Base-by-base conservation (phyloP, 2,113 vertebrate genomes). In the Poeciliopsis turrubarensis region DNA sequence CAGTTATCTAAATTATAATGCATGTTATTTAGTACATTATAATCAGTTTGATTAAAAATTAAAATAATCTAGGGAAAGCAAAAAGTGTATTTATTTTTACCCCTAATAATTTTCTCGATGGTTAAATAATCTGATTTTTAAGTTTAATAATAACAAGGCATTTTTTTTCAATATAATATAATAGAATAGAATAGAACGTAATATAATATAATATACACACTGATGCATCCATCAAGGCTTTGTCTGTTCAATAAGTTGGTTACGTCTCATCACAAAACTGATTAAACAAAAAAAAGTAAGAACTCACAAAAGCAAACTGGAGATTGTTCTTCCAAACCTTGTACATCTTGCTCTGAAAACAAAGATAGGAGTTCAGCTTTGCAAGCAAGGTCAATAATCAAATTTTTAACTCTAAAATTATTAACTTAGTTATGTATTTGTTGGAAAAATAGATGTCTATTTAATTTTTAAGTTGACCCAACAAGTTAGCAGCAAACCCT, bases 241-340 rank as follows among this genome's bases (percentile, higher is more conserved):
- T 31, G 30, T 31, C 10, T 12, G 12, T 31, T 25, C n/a, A 10
- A 31, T 70, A 60, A 60, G 12, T 22, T 5, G 37, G 22, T 60
- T 57, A 22, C 70, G 67, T 61, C 8, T 32, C 26, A 63, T n/a
- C 4, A 32, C 60, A 54, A 65, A 73, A 57, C 31, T 4, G 17
- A 47, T 27, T 44, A 63, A 0, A 25, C 12, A 67, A 17, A 70
- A 65, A 73, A 65, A 65, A 63, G 34, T 37, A 37, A 69, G 27
- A n/a, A 93, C 95, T 96, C 91, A 98, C 96, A 93, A 79, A 92
- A 76, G 84, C 96, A 97, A 79, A 60, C 79, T 14, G 89, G 78
- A 84, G 85, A 92, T 80, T 85, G 84, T 51, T 60, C 94, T 26
- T 95, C 95, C 78, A 63, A 27, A 17, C 61, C 87, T 80, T 93